Base-by-base conservation (phyloP, 2,888 invertebrate genomes). In the Eutolmus rufibarbis region DNA sequence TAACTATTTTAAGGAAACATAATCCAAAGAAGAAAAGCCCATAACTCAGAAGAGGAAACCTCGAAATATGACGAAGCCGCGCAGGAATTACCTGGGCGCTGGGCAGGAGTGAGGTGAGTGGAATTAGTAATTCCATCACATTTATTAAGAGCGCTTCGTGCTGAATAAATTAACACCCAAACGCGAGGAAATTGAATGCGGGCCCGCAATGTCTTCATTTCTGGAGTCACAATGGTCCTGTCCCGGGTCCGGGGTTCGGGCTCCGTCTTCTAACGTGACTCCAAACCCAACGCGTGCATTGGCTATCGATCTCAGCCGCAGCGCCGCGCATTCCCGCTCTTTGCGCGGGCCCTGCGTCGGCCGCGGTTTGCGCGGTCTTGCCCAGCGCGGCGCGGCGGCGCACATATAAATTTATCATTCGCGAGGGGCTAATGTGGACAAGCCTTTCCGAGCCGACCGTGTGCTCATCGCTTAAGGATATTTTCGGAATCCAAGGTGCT, bases 401-500 rank as follows among this genome's bases (percentile, higher is more conserved):
- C 31, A 79, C 37, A 28, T 76, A 86, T 85, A 81, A 87, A 86
- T 88, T 88, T 81, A 88, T 88, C 86, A 88, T 82, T 86, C 40
- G 46, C 40, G n/a, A 79, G 56, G n/a, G 85, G 12, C 16, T 51
- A 37, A 87, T 85, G 88, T 85, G 87, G 87, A 88, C 87, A 85
- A 79, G 85, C 87, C 88, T 87, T 88, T 87, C 56, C 5, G 14
- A 16, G 43, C 14, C 43, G 43, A 46, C 43, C 76, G 78, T 86
- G 43, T 85, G 86, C 84, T 84, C 74, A 88, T 87, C 84, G 86
- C 88, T 87, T 87, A 46, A 85, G 88, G 88, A 88, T 87, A 87
- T 85, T 87, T 87, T 88, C 74, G 34, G 56, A 56, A 79, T 87
- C 57, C 74, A 37, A 74, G 77, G 78, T 79, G 85, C 74, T 74